Base-by-base conservation (phyloP, 2,888 invertebrate species). In the Lasioglossum vierecki region DNA sequence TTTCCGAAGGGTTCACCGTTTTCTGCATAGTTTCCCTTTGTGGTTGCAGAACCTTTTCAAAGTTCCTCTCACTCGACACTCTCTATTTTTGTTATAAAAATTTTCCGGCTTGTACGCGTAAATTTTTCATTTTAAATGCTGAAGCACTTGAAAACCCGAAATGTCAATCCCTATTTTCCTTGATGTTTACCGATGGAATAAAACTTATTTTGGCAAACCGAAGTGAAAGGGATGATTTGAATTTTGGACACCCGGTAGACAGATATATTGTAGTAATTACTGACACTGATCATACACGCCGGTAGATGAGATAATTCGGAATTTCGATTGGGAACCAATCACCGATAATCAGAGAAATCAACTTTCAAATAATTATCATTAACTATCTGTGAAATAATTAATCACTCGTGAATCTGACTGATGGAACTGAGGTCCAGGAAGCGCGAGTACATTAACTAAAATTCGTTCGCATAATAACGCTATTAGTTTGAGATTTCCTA, bases 311-410 rank as follows among this genome's bases (percentile, higher is more conserved):
- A 60, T 60, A 13, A 60, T 60, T n/a, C 60, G 60, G 4, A 60
- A 63, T 63, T 63, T 63, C 63, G 30, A 15, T 15, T 15, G 3
- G 63, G 2, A 63, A 18, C 26, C 30, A 63, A 30, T 30, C 63
- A 26, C 63, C 6, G 63, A 63, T 63, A 63, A 63, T 63, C 63
- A 30, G 63, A 30, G 15, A 63, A 63, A 63, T 63, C 30, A 63
- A 63, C 63, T 63, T 63, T 63, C 63, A 30, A 35, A 63, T 30
- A 63, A 63, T 63, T 30, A 35, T 63, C 30, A 63, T 63, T 63
- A 30, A 26, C 63, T 30, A 26, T 63, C 35, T 63, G 63, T 8
- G 30, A 63, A 63, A 63, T 18, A 63, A 30, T 63, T 35, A 63
- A 63, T 63, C 18, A 35, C 63, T 15, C 63, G 18, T 8, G 63